Percentiles rank a stretch among this genome's conserved stretches.
Evolutionary conservation across 2,888 invertebrate species (phyloP).

Genomic region (Caenorhabditis imperialis): DNA sequence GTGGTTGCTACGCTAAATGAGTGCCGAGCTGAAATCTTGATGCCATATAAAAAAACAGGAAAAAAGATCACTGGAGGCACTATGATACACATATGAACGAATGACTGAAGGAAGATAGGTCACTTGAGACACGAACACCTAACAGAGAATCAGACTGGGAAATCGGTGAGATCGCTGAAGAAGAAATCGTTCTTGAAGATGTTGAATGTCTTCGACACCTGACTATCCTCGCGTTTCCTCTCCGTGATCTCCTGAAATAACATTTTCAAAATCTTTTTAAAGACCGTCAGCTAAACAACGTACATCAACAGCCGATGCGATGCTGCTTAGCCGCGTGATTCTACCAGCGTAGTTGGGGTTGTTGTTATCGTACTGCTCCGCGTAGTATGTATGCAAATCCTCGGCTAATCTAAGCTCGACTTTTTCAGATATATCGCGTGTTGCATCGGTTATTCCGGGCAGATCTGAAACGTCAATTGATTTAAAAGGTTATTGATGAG

Average conservation of each 20-base stretch:
- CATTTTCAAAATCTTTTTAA: no score
- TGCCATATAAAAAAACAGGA: background rate
- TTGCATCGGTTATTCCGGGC: conserved; percentile 46
- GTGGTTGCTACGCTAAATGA: background rate
- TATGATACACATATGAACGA: conserved; percentile 41
- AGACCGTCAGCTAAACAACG: conserved; percentile 2
- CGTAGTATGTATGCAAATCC: conserved; percentile 54
- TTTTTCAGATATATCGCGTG: conserved; percentile 50
- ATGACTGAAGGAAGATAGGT: conserved; percentile 29
- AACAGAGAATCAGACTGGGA: conserved; percentile 46
- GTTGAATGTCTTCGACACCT: conserved; percentile 63
- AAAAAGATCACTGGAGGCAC: conserved; percentile 28
- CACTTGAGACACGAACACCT: conserved; percentile 3
- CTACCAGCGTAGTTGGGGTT: conserved; percentile 57
- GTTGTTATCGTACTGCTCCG: conserved; percentile 47
- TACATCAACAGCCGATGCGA: conserved; percentile 58
- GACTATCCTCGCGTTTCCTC: conserved; percentile 56
- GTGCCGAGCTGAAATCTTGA: background rate
- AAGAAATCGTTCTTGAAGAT: conserved; percentile 64
- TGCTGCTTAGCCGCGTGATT: conserved; percentile 53
- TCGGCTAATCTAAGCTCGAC: conserved; percentile 48
- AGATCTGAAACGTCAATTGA: conserved; percentile 26
- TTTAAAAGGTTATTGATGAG: no score
- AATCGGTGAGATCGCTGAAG: conserved; percentile 60
- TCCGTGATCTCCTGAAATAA: conserved; percentile 60